Percentiles rank a stretch among this genome's conserved stretches.
Evolutionary conservation across 2,113 vertebrate genomes (phyloP).

Genomic region (Oryzias javanicus): DNA sequence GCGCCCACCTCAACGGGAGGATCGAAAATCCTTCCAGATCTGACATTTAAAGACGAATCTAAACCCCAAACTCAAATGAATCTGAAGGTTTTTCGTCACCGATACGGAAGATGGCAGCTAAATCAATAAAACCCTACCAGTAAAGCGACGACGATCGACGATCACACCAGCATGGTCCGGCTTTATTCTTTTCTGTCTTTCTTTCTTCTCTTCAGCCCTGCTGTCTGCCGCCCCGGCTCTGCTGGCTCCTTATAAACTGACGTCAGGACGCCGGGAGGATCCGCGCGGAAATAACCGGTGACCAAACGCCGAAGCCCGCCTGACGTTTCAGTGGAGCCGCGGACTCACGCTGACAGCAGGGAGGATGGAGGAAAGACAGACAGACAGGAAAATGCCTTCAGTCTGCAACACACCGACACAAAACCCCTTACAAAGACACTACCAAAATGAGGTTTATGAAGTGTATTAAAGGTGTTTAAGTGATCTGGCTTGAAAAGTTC

Average conservation of each 20-base stretch:
- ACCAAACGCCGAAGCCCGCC: constrained; percentile 43
- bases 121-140: constrained; percentile 46
- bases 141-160: constrained; percentile 1
- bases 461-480: no score
- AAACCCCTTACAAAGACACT: no score
- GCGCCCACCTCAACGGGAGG: neutral
- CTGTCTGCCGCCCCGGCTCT: constrained; percentile 33
- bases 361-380: no score
- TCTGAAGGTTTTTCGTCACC: neutral
- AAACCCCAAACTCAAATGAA: neutral
- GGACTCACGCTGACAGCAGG: no score
- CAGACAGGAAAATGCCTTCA: no score
- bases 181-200: neutral
- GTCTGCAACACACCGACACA: no score
- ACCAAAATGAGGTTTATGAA: no score
- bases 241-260: constrained; percentile 62
- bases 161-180: constrained; percentile 46
- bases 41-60: neutral
- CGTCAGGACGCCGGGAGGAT: constrained; percentile 62
- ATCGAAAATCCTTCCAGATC: neutral
- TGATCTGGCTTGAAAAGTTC: no score
- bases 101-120: neutral
- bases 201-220: constrained; percentile 14
- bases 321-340: constrained; percentile 48
- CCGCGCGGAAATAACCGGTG: constrained; percentile 69